Base-by-base conservation (phyloP, 1,140 invertebrate species). In the Drosophila equinoxialis region DNA sequence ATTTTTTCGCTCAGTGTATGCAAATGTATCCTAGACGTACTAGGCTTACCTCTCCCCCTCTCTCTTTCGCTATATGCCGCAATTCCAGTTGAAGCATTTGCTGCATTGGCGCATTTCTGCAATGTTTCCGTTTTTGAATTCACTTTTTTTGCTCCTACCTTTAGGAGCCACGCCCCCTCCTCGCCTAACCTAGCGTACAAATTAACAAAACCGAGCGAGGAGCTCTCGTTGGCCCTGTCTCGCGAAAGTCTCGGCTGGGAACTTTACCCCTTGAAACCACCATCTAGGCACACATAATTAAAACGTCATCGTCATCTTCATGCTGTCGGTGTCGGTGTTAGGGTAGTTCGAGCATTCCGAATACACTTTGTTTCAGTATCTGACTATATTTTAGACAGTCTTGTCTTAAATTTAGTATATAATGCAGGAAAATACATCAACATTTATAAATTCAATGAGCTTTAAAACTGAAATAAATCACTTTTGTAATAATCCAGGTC, bases 81-180 rank as follows among this genome's bases (percentile, higher is more conserved):
- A 20, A 45, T 2, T 37, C 20, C 30, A 58, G 74, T 37, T 41
- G 54, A 48, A 74, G 75, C 76, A 75, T 77, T 86, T 86, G 83
- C 82, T 87, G 83, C 83, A 86, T 87, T 86, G 83, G 79, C 79
- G 84, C 80, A 87, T 87, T 89, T 89, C 89, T 87, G 84, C 83
- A 72, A 89, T 78, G 84, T 89, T 87, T 87, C 83, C 83, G 83
- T 89, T 87, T 77, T 70, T 89, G 84, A 89, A 89, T 87, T 89
- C 77, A 89, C 83, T 87, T 87, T 87, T 87, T 89, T 71, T 59
- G 62, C 74, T 13, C 17, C 55, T 59, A 54, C 17, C 45, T 37
- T 37, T 11, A 20, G 10, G 20, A 3, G 10, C 58, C 61, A 26
- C 8, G 20, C 7, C 45, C 26, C 45, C 30, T 6, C 33, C n/a